Percentiles rank a stretch among this genome's conserved stretches.
These are phyloP conservation scores for Apogon hyalosoma DNA, from an alignment of 2,797 vertebrate species.

Conservation along the genomic window DNA sequence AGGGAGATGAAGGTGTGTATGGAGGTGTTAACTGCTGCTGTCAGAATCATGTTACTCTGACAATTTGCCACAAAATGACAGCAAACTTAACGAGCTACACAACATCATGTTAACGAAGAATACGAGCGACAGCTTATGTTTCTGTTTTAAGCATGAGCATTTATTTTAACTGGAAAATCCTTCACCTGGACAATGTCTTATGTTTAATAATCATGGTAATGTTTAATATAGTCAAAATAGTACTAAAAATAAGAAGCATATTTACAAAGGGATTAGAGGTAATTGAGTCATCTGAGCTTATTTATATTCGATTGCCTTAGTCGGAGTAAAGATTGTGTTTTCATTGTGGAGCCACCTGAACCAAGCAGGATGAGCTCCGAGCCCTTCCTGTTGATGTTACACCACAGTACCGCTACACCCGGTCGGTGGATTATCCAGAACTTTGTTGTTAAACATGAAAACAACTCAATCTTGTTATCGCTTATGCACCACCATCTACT, in stretches of 20 bases:
- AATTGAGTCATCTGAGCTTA: conserved; percentile 47
- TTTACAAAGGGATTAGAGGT: conserved; percentile 40
- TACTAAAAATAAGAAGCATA: conserved; percentile 33
- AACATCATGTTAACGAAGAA: neutral
- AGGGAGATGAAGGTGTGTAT: neutral
- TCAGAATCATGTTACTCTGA: conserved; percentile 7
- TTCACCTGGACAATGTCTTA: too few relatives aligned
- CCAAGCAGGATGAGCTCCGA: conserved; percentile 35
- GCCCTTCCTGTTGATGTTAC: conserved; percentile 37
- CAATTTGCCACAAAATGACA: conserved; percentile 2
- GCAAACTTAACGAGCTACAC: neutral
- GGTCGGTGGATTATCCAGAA: conserved; percentile 77
- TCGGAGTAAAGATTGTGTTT: conserved; percentile 34
- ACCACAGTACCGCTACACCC: conserved; percentile 37
- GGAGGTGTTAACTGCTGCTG: neutral
- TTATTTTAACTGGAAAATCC: too few relatives aligned
- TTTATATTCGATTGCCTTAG: conserved; percentile 24
- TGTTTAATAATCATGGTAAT: too few relatives aligned
- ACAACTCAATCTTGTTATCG: conserved; percentile 78
- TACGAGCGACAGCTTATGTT: neutral
- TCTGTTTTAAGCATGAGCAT: too few relatives aligned
- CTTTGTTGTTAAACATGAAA: conserved; percentile 75
- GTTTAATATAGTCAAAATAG: neutral
- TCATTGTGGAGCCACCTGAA: conserved; percentile 31
- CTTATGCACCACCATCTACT: conserved; percentile 72